These are phyloP conservation scores for Butastur rufipennis DNA, from an alignment of 2,113 vertebrate species.

Conservation along the genomic window DNA sequence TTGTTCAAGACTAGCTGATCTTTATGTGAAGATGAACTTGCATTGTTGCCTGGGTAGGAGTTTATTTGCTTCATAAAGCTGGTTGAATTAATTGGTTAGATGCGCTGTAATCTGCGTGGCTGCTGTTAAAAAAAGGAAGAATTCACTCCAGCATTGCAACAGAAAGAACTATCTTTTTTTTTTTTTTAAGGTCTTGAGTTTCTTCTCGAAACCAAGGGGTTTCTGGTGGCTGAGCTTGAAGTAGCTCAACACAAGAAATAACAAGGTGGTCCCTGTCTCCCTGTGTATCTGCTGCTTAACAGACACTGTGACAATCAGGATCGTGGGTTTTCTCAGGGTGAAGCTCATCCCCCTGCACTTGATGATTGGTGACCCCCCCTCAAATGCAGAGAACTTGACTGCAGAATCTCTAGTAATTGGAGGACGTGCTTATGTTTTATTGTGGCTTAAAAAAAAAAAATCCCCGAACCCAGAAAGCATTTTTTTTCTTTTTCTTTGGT, in stretches of 20 bases:
- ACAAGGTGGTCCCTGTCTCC: neutral
- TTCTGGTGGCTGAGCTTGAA: neutral
- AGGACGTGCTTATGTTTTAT: neutral
- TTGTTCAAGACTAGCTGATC: neutral
- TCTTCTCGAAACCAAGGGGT: neutral
- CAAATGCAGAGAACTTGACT: neutral
- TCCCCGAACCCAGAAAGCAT: neutral
- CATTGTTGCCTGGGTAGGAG: neutral
- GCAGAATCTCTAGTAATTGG: neutral
- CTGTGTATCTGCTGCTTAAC: neutral
- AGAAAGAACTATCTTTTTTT: neutral
- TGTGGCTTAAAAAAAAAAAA: neutral
- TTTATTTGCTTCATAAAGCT: neutral
- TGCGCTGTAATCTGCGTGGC: neutral
- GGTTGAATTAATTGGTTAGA: neutral
- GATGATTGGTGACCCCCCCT: neutral
- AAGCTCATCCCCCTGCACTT: neutral
- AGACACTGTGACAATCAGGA: neutral
- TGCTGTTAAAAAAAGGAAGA: neutral
- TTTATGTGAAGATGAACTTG: neutral
- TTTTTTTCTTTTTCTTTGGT: neutral
- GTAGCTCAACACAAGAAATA: neutral
- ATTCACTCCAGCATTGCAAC: neutral
- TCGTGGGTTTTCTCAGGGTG: neutral
- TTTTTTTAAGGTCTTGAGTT: neutral